Conservation (phyloP, 2,113 vertebrate genomes). For the Climacteris rufus region DNA sequence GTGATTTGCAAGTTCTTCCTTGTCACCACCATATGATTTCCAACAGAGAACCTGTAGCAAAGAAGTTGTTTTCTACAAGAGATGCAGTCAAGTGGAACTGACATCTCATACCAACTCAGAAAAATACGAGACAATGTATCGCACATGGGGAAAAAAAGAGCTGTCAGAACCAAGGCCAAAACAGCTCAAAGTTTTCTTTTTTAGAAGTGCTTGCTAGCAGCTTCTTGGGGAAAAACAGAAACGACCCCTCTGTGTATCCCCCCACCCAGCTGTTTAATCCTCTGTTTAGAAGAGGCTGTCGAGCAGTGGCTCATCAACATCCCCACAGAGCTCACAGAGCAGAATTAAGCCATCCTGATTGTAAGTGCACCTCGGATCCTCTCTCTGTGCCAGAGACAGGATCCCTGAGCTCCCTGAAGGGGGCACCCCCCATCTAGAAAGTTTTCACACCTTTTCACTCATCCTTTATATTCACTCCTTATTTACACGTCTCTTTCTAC, state of each 20-base stretch:
- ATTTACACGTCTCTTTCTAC: background rate
- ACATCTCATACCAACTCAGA: background rate
- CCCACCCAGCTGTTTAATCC: background rate
- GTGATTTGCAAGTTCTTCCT: background rate
- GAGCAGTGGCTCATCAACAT: background rate
- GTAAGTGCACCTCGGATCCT: fast-evolving
- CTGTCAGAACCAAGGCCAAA: background rate
- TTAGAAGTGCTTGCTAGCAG: background rate
- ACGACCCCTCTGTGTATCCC: fast-evolving
- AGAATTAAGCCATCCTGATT: background rate
- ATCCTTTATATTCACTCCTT: background rate
- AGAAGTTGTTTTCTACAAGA: background rate
- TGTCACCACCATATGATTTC: background rate
- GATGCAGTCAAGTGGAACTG: background rate
- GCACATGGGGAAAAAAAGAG: background rate
- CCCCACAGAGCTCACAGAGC: too few relatives aligned
- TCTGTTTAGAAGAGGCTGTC: background rate
- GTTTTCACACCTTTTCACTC: background rate
- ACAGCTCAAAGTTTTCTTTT: background rate
- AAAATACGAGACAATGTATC: constrained; percentile 1
- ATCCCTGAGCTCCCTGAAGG: background rate
- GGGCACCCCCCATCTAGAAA: background rate
- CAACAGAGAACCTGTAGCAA: background rate
- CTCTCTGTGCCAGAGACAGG: background rate
- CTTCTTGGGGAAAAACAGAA: background rate